These are phyloP conservation scores for Rhadina sibilatrix DNA, from an alignment of 2,113 vertebrate species.

Conservation along the genomic window DNA sequence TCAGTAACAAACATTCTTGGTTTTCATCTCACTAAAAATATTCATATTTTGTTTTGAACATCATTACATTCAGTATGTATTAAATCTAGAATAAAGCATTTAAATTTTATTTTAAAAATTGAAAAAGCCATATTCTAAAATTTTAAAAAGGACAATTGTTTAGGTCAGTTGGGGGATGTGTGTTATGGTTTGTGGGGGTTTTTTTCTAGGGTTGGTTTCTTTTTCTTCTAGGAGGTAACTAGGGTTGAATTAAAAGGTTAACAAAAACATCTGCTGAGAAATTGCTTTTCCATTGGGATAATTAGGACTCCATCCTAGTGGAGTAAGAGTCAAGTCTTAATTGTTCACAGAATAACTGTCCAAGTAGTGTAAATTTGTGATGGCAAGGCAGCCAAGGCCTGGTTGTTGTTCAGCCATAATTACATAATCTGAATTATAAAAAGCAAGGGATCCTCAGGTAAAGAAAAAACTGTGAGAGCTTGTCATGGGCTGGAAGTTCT, in stretches of 20 bases:
- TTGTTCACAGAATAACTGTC: not conserved
- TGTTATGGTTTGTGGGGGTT: not conserved
- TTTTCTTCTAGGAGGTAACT: not conserved
- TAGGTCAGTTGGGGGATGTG: rapidly evolving
- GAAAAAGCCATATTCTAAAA: not conserved
- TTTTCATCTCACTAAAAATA: not conserved
- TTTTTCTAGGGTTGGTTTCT: not conserved
- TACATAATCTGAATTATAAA: not conserved
- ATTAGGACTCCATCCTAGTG: not conserved
- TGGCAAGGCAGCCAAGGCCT: not conserved
- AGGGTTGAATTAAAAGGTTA: not conserved
- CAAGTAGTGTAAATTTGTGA: not conserved
- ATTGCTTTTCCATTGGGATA: not conserved
- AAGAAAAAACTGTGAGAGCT: not conserved
- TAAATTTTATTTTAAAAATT: not conserved
- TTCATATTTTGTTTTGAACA: not conserved
- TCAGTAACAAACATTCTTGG: not conserved
- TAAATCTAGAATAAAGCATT: not conserved
- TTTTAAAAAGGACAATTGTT: not conserved
- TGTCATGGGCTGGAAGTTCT: not conserved
- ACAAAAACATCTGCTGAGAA: not conserved
- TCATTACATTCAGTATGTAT: not conserved
- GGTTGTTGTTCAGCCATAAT: not conserved
- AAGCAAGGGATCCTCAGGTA: not conserved
- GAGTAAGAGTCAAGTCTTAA: not conserved